phyloP scores from a whole-genome alignment of 2,113 vertebrate species.

The Chamaetylas fuelleborni region DNA sequence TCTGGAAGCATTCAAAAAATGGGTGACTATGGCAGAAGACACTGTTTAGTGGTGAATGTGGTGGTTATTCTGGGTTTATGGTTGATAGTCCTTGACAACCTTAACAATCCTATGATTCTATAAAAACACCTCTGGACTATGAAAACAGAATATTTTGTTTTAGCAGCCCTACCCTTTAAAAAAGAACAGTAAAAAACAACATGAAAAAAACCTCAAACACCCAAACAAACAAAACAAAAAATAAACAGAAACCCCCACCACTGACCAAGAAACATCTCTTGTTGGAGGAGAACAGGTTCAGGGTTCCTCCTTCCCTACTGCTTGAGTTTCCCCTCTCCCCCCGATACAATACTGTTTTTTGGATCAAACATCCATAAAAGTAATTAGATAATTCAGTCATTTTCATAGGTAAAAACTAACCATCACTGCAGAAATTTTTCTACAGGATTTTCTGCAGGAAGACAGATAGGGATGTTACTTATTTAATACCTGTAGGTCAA shows the following conservation, averaged over 20 bases:
- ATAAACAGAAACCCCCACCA: background rate
- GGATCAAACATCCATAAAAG: fast-evolving
- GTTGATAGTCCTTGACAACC: background rate
- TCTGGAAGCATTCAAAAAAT: background rate
- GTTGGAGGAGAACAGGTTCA: background rate
- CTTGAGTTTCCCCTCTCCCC: background rate
- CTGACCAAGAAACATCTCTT: background rate
- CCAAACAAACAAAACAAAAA: background rate
- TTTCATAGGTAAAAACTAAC: background rate
- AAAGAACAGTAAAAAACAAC: background rate
- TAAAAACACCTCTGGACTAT: background rate
- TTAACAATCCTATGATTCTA: fast-evolving
- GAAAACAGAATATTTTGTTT: background rate
- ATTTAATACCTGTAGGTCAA: background rate
- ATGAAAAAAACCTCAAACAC: background rate
- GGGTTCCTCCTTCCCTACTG: background rate
- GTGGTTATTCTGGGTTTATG: no score
- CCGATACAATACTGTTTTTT: background rate
- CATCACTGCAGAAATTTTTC: background rate
- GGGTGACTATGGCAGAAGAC: background rate
- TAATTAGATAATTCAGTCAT: background rate
- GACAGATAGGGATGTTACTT: background rate
- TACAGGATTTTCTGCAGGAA: background rate
- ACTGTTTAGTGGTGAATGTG: fast-evolving
- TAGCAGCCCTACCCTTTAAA: fast-evolving